Conservation (phyloP, 2,888 invertebrate genomes). For the Melitaea athalia region DNA sequence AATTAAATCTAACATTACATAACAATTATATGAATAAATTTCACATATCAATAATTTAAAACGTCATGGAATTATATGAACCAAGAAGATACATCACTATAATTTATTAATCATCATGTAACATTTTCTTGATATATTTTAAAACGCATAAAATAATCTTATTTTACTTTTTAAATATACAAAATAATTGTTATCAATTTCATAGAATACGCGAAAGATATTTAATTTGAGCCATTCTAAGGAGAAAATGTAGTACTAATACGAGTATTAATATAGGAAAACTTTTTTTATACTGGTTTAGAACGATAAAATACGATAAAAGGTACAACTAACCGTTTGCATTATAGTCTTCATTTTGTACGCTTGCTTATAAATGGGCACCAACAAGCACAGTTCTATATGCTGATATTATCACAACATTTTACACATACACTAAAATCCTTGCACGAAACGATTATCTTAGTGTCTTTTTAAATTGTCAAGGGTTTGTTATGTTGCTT, state of each 20-base stretch:
- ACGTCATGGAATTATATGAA: neutral
- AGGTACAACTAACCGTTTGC: constrained; percentile 63
- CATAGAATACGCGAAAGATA: too few relatives aligned
- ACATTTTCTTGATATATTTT: neutral
- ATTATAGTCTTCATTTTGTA: constrained; percentile 65
- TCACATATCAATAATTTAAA: neutral
- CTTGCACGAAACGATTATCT: constrained; percentile 48
- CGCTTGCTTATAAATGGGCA: constrained; percentile 41
- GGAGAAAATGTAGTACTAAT: too few relatives aligned
- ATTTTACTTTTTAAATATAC: too few relatives aligned
- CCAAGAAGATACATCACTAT: too few relatives aligned
- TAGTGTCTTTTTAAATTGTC: constrained; percentile 40
- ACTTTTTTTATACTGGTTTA: neutral
- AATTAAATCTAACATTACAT: neutral
- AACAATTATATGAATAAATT: constrained; percentile 1
- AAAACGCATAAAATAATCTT: too few relatives aligned
- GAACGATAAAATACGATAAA: neutral
- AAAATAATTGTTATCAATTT: too few relatives aligned
- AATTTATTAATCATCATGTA: too few relatives aligned
- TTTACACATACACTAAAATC: constrained; percentile 35
- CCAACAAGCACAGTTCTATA: constrained; percentile 53
- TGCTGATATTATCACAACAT: constrained; percentile 31
- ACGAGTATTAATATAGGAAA: too few relatives aligned
- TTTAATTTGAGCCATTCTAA: too few relatives aligned
- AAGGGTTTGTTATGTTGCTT: constrained; percentile 34